Evolutionary conservation across 1,140 invertebrate genomes (phyloP), one percentile per base, ranked within the genome.

Genomic region (Platyscapa corneri): DNA sequence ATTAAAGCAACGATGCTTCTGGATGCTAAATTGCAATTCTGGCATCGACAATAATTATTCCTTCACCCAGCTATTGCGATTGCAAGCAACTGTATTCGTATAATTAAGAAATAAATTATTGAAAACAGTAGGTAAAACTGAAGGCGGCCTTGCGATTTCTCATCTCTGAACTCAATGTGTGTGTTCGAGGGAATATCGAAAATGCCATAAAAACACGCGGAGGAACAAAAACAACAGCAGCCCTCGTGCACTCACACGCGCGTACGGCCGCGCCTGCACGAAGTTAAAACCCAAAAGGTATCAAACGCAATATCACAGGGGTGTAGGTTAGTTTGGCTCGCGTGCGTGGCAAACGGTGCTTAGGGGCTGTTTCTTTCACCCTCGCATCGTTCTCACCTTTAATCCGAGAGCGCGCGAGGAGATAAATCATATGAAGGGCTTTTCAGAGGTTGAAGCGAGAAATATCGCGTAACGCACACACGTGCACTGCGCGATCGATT

Each of bases 271-370:
- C 6, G 18, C 1, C 18, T 14, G 1, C 27, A 46, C 20, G 20
- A 49, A 7, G 14, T 78, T 12, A 5, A 60, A 56, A 32, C 32
- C 23, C 18, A 23, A 37, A 27, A 42, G 65, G 70, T 74, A 82
- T 82, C 81, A 60, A 60, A 75, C 32, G 34, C 23, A 53, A 53
- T 18, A 53, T 53, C 49, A 18, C 18, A 34, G 39, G 18, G 14
- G 23, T 39, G 39, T 72, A 32, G 16, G n/a, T 0, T 10, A n/a
- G n/a, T 0, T 3, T 32, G 18, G 37, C 14, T 60, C 32, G 82
- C 27, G 82, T 67, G 82, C 82, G 56, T 83, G 72, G 56, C 60
- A 77, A 84, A 78, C 49, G 37, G 75, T 70, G 56, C 75, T 77
- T 84, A 84, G 56, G 53, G 60, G 60, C 60, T 78, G 23, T 78